These are phyloP conservation scores for Chamaea fasciata DNA, from an alignment of 2,113 vertebrate species.

Conservation along the genomic window DNA sequence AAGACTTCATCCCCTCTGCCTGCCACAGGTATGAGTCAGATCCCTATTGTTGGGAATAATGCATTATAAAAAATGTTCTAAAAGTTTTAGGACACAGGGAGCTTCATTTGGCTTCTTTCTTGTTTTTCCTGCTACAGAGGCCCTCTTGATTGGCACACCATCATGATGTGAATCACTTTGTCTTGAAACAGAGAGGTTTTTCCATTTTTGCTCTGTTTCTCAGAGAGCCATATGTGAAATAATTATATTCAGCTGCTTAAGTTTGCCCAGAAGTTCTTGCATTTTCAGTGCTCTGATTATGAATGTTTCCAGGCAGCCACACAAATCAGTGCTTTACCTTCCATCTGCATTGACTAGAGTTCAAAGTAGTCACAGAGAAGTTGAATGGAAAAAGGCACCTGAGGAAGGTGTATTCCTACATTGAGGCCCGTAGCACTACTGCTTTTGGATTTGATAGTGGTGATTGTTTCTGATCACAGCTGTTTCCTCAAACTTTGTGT, in stretches of 20 bases:
- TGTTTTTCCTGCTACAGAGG: background rate
- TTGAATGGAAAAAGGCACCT: background rate
- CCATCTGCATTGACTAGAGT: background rate
- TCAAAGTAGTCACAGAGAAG: background rate
- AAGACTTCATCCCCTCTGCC: constrained; percentile 44
- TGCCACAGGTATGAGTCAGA: constrained; percentile 37
- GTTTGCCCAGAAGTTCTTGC: background rate
- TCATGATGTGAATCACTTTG: background rate
- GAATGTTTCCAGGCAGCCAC: background rate
- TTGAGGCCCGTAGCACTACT: background rate
- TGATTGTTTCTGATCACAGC: background rate
- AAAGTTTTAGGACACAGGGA: background rate
- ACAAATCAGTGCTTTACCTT: background rate
- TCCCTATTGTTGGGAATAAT: background rate
- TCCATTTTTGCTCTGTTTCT: background rate
- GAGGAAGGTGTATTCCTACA: background rate
- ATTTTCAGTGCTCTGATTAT: background rate
- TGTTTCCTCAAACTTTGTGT: background rate
- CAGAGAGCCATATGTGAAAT: background rate
- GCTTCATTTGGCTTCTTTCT: background rate
- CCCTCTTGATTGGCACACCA: background rate
- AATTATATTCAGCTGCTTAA: background rate
- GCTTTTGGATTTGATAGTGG: background rate
- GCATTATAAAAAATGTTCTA: background rate
- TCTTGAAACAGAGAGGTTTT: background rate